Conservation (phyloP, 1,140 invertebrate species). For the Ganaspis sp. region DNA sequence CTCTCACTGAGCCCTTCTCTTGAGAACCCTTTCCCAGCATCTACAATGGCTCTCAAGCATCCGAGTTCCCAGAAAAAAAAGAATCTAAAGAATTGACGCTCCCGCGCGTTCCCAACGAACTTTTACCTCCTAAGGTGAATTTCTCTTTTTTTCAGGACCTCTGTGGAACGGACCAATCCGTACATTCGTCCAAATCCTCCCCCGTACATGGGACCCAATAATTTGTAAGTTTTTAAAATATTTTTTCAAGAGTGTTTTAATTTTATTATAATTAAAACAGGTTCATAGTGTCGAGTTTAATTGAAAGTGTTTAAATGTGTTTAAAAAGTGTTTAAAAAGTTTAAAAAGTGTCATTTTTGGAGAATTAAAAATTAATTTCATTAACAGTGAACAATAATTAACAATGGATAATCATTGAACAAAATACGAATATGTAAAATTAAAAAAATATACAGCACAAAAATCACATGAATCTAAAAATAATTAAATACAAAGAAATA, state of each 20-base stretch:
- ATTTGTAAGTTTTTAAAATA: slow-evolving; percentile 63
- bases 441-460: no score
- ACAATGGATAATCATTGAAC: no score
- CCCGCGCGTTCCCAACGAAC: not conserved
- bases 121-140: not conserved
- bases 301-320: no score
- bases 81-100: not conserved
- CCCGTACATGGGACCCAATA: slow-evolving; percentile 68
- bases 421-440: no score
- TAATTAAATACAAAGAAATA: no score
- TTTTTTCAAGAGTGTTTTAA: not conserved
- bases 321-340: no score
- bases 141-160: slow-evolving; percentile 52
- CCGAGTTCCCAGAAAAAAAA: not conserved
- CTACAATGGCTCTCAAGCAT: not conserved
- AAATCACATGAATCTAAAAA: no score
- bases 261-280: no score
- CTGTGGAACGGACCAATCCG: slow-evolving; percentile 65
- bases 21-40: slow-evolving; percentile 1
- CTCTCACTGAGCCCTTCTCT: slow-evolving; percentile 4
- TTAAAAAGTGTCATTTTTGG: no score
- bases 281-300: no score
- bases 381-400: no score
- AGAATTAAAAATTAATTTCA: no score
- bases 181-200: slow-evolving; percentile 74